Percentiles rank a stretch among this genome's conserved stretches.
These are phyloP conservation scores for Nomada fucata DNA, from an alignment of 2,888 invertebrate species.

Conservation along the genomic window DNA sequence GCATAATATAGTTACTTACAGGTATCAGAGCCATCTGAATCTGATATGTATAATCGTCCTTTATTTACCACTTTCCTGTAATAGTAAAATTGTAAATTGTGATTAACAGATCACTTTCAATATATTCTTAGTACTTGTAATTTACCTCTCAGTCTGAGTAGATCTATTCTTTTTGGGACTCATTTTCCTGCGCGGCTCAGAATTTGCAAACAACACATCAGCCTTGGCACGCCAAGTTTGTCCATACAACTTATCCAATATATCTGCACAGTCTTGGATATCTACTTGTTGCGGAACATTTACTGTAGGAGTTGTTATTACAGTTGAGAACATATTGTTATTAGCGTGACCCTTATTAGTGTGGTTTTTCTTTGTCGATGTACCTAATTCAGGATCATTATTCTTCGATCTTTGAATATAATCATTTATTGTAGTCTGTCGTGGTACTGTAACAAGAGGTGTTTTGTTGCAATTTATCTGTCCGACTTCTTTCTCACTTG, in stretches of 20 bases:
- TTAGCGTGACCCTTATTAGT: not conserved
- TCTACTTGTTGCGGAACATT: slow-evolving; percentile 40
- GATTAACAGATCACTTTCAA: slow-evolving; percentile 23
- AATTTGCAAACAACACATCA: slow-evolving; percentile 66
- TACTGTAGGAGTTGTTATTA: not conserved
- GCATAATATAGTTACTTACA: slow-evolving; percentile 63
- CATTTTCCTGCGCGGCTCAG: slow-evolving; percentile 73
- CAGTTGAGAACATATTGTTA: slow-evolving; percentile 17
- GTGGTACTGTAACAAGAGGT: not conserved
- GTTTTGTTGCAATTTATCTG: slow-evolving; percentile 16
- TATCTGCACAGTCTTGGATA: slow-evolving; percentile 77
- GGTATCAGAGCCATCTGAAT: slow-evolving; percentile 63
- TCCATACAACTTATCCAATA: slow-evolving; percentile 86
- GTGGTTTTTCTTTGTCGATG: slow-evolving; percentile 12
- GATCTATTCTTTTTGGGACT: slow-evolving; percentile 64
- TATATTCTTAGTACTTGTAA: slow-evolving; percentile 9
- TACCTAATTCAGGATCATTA: slow-evolving; percentile 17
- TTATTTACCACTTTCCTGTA: slow-evolving; percentile 67
- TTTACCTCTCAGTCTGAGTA: slow-evolving; percentile 78
- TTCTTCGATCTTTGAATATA: slow-evolving; percentile 28
- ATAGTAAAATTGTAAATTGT: slow-evolving; percentile 32
- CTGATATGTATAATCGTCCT: slow-evolving; percentile 52
- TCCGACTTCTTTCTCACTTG: slow-evolving; percentile 19
- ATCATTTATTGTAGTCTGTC: slow-evolving; percentile 25
- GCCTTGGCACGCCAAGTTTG: slow-evolving; percentile 85